Base-by-base conservation (phyloP, 2,113 vertebrate genomes). In the Neotoma lepida region DNA sequence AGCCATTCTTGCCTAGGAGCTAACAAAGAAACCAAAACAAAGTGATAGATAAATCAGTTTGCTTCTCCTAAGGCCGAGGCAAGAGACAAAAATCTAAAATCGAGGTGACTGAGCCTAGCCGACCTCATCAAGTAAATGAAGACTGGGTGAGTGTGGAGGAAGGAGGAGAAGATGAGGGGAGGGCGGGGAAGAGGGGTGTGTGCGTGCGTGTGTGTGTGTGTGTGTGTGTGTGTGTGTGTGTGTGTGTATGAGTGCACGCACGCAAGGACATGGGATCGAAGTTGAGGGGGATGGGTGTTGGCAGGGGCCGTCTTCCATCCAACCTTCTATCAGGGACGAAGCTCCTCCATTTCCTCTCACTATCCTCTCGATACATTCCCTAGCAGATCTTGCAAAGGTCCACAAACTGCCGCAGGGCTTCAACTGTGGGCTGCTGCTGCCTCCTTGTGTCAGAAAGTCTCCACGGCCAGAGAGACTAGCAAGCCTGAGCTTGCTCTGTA, bases 371-470 rank as follows among this genome's bases (percentile, higher is more conserved):
- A 30, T 26, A 10, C 8, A 71, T 76, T 94, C 33, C 46, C 61
- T 22, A 1, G 56, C 24, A 49, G 15, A 10, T 5, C 15, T 35
- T 28, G 46, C 77, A 46, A 46, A 22, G 4, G 0, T 39, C 7
- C 22, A 4, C 15, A 44, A 56, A 46, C 10, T 5, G 26, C 13
- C 0, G 15, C 7, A 15, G 9, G 9, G 66, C 39, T 73, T 68
- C 66, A 92, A 14, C 28, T 20, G 39, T 85, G 44, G 70, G 33
- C 4, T 46, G 3, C 63, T 94, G 74, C 93, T 94, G 93, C 94
- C 95, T 71, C 87, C 96, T 96, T 64, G 95, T 89, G 96, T 12
- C 49, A 6, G 4, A 71, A 91, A 73, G 46, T 12, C 2, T 64
- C 49, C 82, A 82, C 56, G 66, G 35, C 86, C 4, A 51, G 4